These are phyloP conservation scores for Gymnothorax reevesii DNA, from an alignment of 2,797 vertebrate genomes.

Conservation along the genomic window DNA sequence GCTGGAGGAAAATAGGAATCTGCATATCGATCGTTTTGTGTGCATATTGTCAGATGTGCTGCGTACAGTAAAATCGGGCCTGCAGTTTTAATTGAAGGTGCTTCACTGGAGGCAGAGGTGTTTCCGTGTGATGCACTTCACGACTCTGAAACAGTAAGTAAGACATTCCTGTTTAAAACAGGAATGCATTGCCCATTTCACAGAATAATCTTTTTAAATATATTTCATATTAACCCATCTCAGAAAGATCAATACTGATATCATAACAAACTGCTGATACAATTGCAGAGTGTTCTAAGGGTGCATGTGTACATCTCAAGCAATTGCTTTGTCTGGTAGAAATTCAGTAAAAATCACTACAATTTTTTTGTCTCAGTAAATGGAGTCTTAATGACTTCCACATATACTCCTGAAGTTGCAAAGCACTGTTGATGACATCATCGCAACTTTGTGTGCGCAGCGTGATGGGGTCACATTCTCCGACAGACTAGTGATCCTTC, in stretches of 20 bases:
- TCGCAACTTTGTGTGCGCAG: neutral
- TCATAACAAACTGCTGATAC: neutral
- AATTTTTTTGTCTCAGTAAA: neutral
- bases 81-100: conserved; percentile 54
- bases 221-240: neutral
- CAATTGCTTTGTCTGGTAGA: neutral
- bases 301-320: neutral
- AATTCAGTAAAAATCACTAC: conserved; percentile 58
- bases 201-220: neutral
- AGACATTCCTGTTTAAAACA: neutral
- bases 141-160: conserved; percentile 56
- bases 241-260: neutral
- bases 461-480: neutral
- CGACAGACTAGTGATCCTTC: neutral
- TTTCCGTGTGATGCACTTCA: conserved; percentile 53
- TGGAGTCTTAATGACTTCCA: neutral
- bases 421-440: neutral
- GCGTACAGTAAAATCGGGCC: too few relatives aligned
- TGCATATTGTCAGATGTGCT: too few relatives aligned
- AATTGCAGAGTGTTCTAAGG: neutral
- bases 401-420: neutral
- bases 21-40: too few relatives aligned
- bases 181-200: neutral
- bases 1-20: too few relatives aligned
- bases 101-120: conserved; percentile 57